A percentile compares a stretch with the other conserved stretches of the same genome.
phyloP scores from a whole-genome alignment of 2,113 vertebrate genomes.

The Vanacampus margaritifer region DNA sequence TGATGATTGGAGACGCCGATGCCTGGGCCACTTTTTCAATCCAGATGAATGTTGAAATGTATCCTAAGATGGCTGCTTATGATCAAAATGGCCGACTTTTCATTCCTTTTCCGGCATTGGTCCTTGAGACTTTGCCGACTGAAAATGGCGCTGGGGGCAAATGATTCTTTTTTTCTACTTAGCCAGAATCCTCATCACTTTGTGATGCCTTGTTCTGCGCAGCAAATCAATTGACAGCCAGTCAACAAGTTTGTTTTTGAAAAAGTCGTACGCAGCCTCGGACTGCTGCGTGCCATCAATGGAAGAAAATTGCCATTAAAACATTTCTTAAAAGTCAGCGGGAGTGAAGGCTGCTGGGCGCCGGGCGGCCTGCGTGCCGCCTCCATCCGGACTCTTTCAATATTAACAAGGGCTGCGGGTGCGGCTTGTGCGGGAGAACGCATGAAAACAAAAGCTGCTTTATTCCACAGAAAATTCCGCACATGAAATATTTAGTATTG shows the following conservation, averaged over 20 bases:
- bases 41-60: too few relatives aligned
- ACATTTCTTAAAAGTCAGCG: background rate
- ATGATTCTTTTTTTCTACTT: too few relatives aligned
- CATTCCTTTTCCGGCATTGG: too few relatives aligned
- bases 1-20: too few relatives aligned
- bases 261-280: too few relatives aligned
- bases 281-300: background rate
- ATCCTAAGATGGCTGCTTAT: too few relatives aligned
- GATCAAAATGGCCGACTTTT: too few relatives aligned
- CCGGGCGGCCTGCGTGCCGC: background rate
- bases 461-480: slow-evolving; percentile 54
- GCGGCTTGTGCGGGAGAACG: background rate
- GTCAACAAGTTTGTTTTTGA: too few relatives aligned
- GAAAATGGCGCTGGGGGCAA: too few relatives aligned
- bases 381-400: background rate
- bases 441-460: slow-evolving; percentile 60
- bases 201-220: background rate
- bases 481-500: slow-evolving; percentile 66
- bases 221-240: background rate
- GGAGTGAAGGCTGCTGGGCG: background rate
- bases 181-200: too few relatives aligned
- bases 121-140: background rate
- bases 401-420: slow-evolving; percentile 49
- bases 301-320: background rate
- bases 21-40: too few relatives aligned